Percentiles rank a stretch among this genome's conserved stretches.
Conservation (phyloP, 2,797 vertebrate species). For the Chloroceryle inda region DNA sequence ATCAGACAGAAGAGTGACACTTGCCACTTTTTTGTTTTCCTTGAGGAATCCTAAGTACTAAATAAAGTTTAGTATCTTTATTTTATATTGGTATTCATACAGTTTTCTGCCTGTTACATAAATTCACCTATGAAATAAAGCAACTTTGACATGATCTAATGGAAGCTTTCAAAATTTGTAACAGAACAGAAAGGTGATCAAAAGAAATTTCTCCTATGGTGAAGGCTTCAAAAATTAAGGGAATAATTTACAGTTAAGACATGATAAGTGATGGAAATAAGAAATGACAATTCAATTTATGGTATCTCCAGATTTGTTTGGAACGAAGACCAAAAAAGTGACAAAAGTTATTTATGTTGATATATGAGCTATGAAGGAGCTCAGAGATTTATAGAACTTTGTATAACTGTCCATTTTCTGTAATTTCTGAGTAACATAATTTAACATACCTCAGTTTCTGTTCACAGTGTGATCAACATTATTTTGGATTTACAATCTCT, state of each 20-base stretch:
- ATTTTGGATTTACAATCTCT: not conserved
- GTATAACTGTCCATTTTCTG: not conserved
- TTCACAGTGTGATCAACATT: not conserved
- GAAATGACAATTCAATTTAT: constrained; percentile 36
- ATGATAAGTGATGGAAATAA: constrained; percentile 41
- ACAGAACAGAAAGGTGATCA: constrained; percentile 23
- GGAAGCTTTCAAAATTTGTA: constrained; percentile 51
- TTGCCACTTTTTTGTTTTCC: not conserved
- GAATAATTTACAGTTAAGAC: constrained; percentile 54
- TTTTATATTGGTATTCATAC: constrained; percentile 13
- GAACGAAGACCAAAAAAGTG: not conserved
- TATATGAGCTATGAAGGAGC: not conserved
- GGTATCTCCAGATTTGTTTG: not conserved
- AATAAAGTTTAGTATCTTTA: not conserved
- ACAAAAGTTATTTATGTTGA: constrained; percentile 16
- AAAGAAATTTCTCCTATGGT: constrained; percentile 42
- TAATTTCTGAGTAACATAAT: not conserved
- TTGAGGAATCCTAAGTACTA: not conserved
- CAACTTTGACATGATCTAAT: constrained; percentile 65
- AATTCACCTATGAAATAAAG: constrained; percentile 48
- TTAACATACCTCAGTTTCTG: not conserved
- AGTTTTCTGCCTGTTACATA: constrained; percentile 18
- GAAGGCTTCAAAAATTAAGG: not conserved
- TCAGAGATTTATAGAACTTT: not conserved
- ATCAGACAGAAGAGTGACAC: not conserved